These are phyloP conservation scores for Diglossa cyanea DNA, from an alignment of 2,797 vertebrate genomes.

Conservation along the genomic window DNA sequence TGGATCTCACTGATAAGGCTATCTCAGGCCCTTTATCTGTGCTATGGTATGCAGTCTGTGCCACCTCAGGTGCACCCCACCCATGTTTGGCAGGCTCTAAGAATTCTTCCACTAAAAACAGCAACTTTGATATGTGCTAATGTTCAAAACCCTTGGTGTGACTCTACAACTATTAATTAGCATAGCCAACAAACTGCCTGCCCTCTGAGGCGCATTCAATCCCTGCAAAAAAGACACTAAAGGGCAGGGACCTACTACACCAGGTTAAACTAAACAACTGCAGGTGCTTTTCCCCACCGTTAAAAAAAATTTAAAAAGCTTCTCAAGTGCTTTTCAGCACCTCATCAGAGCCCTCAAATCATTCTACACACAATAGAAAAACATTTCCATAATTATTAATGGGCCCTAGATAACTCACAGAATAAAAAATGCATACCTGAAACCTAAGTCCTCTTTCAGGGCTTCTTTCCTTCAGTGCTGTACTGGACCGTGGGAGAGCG, in stretches of 20 bases:
- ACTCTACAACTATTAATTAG: neutral
- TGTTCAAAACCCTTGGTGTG: neutral
- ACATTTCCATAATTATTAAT: neutral
- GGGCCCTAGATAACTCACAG: neutral
- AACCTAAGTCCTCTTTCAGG: neutral
- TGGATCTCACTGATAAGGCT: neutral
- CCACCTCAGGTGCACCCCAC: neutral
- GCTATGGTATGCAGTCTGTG: neutral
- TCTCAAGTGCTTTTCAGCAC: neutral
- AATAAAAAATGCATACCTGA: neutral
- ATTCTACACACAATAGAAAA: neutral
- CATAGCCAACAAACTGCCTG: neutral
- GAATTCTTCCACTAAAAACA: neutral
- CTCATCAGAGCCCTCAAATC: neutral
- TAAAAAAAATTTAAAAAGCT: neutral
- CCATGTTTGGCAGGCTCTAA: neutral
- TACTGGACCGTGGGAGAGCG: neutral
- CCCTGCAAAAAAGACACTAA: neutral
- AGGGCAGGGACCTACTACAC: neutral
- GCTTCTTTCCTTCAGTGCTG: neutral
- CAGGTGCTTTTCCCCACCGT: neutral
- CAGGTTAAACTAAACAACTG: neutral
- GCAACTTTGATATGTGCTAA: neutral
- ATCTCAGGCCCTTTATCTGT: neutral
- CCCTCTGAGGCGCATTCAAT: neutral